Base-by-base conservation (phyloP, 2,797 vertebrate species). In the Malurus leucopterus region DNA sequence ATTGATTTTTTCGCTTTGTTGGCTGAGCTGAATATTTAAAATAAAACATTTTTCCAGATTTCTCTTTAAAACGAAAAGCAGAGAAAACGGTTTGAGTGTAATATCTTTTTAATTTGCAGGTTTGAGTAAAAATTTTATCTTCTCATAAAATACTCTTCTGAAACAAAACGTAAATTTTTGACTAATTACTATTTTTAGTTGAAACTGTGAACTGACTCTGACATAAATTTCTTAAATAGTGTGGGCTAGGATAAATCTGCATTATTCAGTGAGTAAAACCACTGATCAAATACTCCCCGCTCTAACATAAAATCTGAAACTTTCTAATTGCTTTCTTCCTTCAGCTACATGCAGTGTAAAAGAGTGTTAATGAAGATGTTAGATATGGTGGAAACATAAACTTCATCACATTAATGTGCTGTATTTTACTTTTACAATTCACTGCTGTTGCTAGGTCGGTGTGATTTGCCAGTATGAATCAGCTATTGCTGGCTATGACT, bases 361-460 rank as follows among this genome's bases (percentile, higher is more conserved):
- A 58, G 23, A 72, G 23, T 40, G 34, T 58, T 91, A 93, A 92
- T 84, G 84, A 91, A 89, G 63, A 75, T 58, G 59, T 64, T 93
- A 0, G 14, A 79, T 90, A 81, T 21, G 49, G 63, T 62, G 21
- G 64, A 76, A 93, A 51, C 67, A 86, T 79, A 84, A 93, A 86
- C 77, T 95, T 78, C 67, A 70, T 79, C 70, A 86, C 8, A 50
- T 67, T 86, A 92, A 87, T 70, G 59, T 70, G 55, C 67, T 68
- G 14, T 91, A 87, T 89, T 91, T 92, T 91, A 86, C 47, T 81
- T 90, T 92, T 89, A 78, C 53, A 89, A n/a, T 84, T 71, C 53
- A 18, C 30, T 41, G 59, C 49, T 91, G 70, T 79, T 93, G 40
- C 79, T 69, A 90, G 68, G 63, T 70, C 91, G 76, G 61, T 84